Base-by-base conservation (phyloP, 1,140 invertebrate genomes). In the Brachionus asplanchnoidis region DNA sequence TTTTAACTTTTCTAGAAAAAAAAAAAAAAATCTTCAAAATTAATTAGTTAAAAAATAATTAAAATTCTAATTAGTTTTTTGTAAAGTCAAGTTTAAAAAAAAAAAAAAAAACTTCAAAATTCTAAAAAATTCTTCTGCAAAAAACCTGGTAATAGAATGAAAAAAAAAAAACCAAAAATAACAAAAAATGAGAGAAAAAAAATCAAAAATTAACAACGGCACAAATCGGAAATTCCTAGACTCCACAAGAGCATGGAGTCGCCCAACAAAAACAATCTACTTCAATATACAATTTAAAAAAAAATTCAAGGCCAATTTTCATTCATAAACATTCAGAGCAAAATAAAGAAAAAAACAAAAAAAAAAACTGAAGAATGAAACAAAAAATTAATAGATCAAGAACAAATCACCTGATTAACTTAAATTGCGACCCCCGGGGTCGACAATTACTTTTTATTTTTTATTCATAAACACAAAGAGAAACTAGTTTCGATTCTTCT, bases 261-360 rank as follows among this genome's bases (percentile, higher is more conserved):
- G 2, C 9, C 9, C 36, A 20, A 36, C 28, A 70, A 42, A 42
- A 73, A 73, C 17, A 32, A 32, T 32, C 14, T 40, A 73, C 68
- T 73, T 73, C 68, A 73, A 73, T 73, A 73, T 73, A 73, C 68
- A 73, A 73, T 73, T 68, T 26, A 65, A 23, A 65, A 65, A 23
- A 65, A 65, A 32, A 5, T 68, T 73, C 23, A 73, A 73, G 68
- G 68, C 68, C 68, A 73, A 12, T 26, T 68, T 68, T 68, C 17
- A 23, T 68, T 68, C n/a, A 50, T 56, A 56, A 56, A 56, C 53
- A 56, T 56, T 56, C 1, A 56, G 2, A 3, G n/a, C 44, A 17
- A 0, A 20, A 17, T 1, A 36, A 26, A 23, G 0, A 8, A 26
- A 28, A 2, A 68, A 68, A 14, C 1, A 68, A 68, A 26, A 8